Conservation (phyloP, 2,888 invertebrate species). For the Brachyptera putata region DNA sequence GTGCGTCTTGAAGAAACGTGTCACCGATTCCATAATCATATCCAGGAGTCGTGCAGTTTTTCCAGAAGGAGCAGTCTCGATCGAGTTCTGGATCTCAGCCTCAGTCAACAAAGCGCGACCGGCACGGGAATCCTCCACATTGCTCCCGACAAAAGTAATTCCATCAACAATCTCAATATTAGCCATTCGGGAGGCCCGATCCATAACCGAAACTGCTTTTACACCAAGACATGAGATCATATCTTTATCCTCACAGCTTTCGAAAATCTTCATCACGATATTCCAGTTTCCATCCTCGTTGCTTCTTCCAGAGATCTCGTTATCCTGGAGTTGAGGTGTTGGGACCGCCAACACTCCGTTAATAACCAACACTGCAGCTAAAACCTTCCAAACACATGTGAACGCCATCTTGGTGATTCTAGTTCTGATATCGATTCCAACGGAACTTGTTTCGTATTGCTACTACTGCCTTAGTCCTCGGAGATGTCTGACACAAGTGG, state of each 20-base stretch:
- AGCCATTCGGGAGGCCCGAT: slow-evolving; percentile 53
- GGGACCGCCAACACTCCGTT: slow-evolving; percentile 20
- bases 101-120: slow-evolving; percentile 42
- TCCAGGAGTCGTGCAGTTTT: slow-evolving; percentile 52
- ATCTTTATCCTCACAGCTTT: slow-evolving; percentile 31
- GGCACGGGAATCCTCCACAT: slow-evolving; percentile 34
- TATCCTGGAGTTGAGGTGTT: slow-evolving; percentile 39
- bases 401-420: slow-evolving; percentile 10
- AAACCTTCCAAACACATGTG: not conserved
- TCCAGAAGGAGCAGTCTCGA: slow-evolving; percentile 53
- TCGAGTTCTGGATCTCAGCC: slow-evolving; percentile 49
- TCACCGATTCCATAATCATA: slow-evolving; percentile 53
- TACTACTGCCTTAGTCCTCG: too few relatives aligned
- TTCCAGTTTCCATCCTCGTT: slow-evolving; percentile 28
- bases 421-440: too few relatives aligned
- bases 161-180: slow-evolving; percentile 56
- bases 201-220: slow-evolving; percentile 53
- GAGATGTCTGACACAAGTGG: not conserved
- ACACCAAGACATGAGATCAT: slow-evolving; percentile 52
- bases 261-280: slow-evolving; percentile 27
- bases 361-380: not conserved
- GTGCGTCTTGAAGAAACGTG: slow-evolving; percentile 56
- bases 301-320: slow-evolving; percentile 43
- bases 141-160: slow-evolving; percentile 51
- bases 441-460: not conserved